Evolutionary conservation across 2,888 invertebrate species (phyloP).

Genomic region (Drosophila diplacantha): DNA sequence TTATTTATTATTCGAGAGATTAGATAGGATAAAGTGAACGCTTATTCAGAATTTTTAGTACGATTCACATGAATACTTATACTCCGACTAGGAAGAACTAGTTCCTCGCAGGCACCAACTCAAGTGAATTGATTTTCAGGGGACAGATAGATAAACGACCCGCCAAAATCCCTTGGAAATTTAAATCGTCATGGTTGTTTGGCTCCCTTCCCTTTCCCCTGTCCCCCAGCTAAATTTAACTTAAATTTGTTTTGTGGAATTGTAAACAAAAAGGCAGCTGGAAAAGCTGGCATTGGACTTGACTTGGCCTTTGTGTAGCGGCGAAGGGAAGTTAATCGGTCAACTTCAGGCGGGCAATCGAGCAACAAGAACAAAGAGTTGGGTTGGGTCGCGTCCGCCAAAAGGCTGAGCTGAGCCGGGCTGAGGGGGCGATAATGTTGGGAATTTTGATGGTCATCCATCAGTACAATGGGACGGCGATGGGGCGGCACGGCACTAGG

Average conservation of each 20-base stretch:
- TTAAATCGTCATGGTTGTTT: neutral
- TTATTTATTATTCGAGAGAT: too few species aligned
- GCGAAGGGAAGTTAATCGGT: conserved; percentile 28
- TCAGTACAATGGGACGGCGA: conserved; percentile 18
- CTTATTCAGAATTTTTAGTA: too few species aligned
- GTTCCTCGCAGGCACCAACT: neutral
- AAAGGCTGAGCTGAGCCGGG: conserved; percentile 9
- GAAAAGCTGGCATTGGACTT: conserved; percentile 10
- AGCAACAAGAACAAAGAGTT: conserved; percentile 23
- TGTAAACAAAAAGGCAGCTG: conserved; percentile 26
- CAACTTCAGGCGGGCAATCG: conserved; percentile 33
- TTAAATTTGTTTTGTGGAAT: conserved; percentile 31
- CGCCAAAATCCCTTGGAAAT: neutral
- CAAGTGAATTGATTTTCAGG: neutral
- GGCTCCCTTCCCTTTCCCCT: neutral
- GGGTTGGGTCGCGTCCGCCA: conserved; percentile 3
- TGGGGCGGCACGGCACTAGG: conserved; percentile 8
- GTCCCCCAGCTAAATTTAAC: conserved; percentile 18
- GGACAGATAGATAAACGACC: neutral
- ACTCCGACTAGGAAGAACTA: neutral
- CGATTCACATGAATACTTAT: neutral
- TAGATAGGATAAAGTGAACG: too few species aligned
- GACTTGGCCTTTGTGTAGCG: conserved; percentile 10
- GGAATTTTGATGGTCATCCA: conserved; percentile 40
- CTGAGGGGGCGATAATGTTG: conserved; percentile 18